Evolutionary conservation across 1,140 invertebrate species (phyloP).

Genomic region (Penaeus vannamei): DNA sequence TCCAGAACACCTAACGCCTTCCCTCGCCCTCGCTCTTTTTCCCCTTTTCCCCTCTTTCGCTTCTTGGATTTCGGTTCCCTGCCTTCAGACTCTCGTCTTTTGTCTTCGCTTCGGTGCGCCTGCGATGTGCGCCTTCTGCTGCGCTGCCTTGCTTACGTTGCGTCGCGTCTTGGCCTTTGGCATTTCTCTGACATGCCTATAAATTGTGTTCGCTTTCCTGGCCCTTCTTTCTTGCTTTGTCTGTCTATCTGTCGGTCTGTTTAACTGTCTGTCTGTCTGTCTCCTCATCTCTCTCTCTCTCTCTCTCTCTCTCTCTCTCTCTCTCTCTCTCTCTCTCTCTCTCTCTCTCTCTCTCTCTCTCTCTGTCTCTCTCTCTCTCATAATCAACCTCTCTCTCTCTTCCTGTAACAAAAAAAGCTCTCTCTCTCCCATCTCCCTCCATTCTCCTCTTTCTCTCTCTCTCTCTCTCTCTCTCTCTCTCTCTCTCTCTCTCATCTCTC

Average conservation of each 20-base stretch:
- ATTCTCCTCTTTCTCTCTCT: background rate
- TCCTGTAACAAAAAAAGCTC: no score
- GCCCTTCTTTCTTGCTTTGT: background rate
- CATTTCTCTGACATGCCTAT: no score
- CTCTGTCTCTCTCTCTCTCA: slow-evolving; percentile 2
- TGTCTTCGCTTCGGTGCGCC: no score
- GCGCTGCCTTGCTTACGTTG: no score
- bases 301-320: background rate
- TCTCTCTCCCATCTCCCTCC: background rate
- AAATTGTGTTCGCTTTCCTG: no score
- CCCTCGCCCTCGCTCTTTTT: no score
- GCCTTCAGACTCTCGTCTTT: no score
- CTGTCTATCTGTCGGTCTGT: background rate
- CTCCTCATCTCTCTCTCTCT: background rate
- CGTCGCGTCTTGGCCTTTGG: no score
- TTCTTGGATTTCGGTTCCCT: no score
- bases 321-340: slow-evolving; percentile 32
- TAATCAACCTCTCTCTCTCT: background rate
- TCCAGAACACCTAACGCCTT: no score
- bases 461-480: slow-evolving; percentile 24
- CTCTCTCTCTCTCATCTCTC: slow-evolving; percentile 46
- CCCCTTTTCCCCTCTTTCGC: no score
- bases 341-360: slow-evolving; percentile 45
- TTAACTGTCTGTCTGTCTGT: background rate
- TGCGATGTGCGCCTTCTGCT: no score